Conservation (phyloP, 2,797 vertebrate genomes). For the Diglossa cyanea region DNA sequence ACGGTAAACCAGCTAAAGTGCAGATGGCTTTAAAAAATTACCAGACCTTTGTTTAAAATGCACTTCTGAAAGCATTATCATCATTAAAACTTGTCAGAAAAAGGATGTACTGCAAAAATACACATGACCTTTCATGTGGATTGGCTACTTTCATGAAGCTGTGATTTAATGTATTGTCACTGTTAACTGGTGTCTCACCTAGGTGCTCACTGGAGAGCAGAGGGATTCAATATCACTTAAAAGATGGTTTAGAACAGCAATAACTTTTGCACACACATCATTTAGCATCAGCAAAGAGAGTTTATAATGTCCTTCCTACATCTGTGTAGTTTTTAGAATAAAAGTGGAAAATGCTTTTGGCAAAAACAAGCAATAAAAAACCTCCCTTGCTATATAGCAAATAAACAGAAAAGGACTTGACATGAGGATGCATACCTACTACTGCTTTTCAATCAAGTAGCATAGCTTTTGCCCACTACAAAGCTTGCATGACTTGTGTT, state of each 20-base stretch:
- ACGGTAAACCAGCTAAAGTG: not conserved
- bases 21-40: not conserved
- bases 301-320: not conserved
- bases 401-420: not conserved
- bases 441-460: not conserved
- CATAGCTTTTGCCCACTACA: not conserved
- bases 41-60: not conserved
- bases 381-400: not conserved
- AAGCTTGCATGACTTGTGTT: not conserved
- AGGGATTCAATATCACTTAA: not conserved
- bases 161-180: not conserved
- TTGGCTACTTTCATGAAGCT: not conserved
- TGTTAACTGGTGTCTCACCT: not conserved
- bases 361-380: not conserved
- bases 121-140: not conserved
- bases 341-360: not conserved
- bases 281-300: not conserved
- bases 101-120: not conserved
- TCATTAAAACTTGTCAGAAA: not conserved
- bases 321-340: not conserved
- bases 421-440: fast-evolving
- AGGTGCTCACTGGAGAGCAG: not conserved
- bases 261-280: not conserved
- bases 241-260: not conserved
- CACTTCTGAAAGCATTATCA: not conserved